phyloP scores from a whole-genome alignment of 2,113 vertebrate species.

The Phyllopteryx taeniolatus region DNA sequence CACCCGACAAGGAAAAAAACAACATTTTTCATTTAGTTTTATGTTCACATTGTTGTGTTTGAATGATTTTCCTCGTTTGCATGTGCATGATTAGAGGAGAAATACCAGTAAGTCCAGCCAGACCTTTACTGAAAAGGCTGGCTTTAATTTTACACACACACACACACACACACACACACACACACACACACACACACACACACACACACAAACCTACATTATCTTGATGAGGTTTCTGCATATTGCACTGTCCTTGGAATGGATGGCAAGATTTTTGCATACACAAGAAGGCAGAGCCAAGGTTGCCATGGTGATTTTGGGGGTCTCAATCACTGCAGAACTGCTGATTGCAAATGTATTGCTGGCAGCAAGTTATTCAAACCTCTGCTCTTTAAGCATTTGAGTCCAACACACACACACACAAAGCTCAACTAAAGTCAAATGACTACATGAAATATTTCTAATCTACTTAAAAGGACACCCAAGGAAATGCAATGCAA shows the following conservation, averaged over 20 bases:
- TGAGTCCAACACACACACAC: background rate
- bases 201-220: constrained; percentile 24
- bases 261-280: constrained; percentile 28
- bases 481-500: too few relatives aligned
- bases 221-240: constrained; percentile 55
- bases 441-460: background rate
- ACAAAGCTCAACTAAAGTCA: background rate
- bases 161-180: constrained; percentile 10
- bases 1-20: constrained; percentile 32
- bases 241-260: constrained; percentile 50
- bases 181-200: constrained; percentile 12
- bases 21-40: constrained; percentile 19
- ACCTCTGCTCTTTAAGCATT: background rate
- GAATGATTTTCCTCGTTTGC: constrained; percentile 9
- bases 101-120: constrained; percentile 22
- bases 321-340: constrained; percentile 35
- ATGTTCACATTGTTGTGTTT: constrained; percentile 9
- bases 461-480: background rate
- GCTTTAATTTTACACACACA: constrained; percentile 15
- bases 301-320: constrained; percentile 57
- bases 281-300: constrained; percentile 36
- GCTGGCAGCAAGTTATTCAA: background rate
- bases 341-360: constrained; percentile 19
- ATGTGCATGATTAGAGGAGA: constrained; percentile 13
- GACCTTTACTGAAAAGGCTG: constrained; percentile 26